Conservation (phyloP, 37 sponge, comb jelly and placozoan genomes). For the Agelas oroides region DNA sequence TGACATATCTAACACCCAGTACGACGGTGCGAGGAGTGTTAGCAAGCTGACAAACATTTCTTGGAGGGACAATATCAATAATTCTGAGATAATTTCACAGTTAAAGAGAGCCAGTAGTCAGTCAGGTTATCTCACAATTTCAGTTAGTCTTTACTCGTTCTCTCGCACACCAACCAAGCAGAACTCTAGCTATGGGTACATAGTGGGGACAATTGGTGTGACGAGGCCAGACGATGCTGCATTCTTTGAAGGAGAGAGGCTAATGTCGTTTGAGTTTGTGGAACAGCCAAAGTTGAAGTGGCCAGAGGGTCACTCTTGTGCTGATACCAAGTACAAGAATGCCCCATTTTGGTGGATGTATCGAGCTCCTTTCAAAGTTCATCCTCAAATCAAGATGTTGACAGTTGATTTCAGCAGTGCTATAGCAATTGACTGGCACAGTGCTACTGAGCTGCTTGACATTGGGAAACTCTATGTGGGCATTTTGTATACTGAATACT, state of each 20-base stretch:
- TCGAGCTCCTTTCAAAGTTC: slow-evolving; percentile 47
- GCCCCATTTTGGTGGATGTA: slow-evolving; percentile 28
- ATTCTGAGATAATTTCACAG: too few species aligned
- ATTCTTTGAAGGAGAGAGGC: slow-evolving; percentile 36
- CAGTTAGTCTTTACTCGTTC: slow-evolving; percentile 31
- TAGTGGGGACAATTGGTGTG: slow-evolving; percentile 52
- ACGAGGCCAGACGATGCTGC: slow-evolving; percentile 12
- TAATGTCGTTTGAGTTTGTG: neutral
- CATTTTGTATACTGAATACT: too few species aligned
- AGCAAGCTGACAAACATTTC: too few species aligned
- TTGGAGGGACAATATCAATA: too few species aligned
- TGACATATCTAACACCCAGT: too few species aligned
- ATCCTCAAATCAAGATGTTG: too few species aligned
- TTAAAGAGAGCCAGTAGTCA: neutral
- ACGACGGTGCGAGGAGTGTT: too few species aligned
- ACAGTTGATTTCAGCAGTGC: too few species aligned
- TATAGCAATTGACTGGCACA: too few species aligned
- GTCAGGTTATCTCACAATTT: neutral
- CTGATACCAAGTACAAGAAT: neutral
- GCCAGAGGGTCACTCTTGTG: neutral
- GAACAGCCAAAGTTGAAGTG: neutral
- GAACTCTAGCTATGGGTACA: slow-evolving; percentile 11
- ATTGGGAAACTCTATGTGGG: too few species aligned
- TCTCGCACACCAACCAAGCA: neutral
- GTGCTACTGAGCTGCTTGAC: too few species aligned